Percentiles rank a stretch among this genome's conserved stretches.
Conservation (phyloP, 2,797 vertebrate species). For the Epinephelus coioides region DNA sequence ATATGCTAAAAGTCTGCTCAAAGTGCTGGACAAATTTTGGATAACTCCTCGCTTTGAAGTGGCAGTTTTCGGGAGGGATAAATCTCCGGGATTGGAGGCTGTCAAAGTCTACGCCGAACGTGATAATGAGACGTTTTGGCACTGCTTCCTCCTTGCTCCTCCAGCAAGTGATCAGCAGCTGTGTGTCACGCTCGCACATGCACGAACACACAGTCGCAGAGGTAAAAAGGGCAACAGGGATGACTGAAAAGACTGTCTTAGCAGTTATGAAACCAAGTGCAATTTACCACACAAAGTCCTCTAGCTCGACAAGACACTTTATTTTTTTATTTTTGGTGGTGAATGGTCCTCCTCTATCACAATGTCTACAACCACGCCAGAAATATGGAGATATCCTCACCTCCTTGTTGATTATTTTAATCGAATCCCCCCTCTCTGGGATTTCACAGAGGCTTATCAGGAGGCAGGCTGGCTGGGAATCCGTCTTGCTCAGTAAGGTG, state of each 20-base stretch:
- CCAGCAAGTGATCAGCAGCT: conserved; percentile 51
- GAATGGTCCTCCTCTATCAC: conserved; percentile 42
- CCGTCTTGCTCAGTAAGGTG: conserved; percentile 76
- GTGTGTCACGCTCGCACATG: conserved; percentile 22
- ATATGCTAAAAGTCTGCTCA: conserved; percentile 33
- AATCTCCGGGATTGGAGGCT: conserved; percentile 59
- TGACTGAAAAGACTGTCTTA: conserved; percentile 20
- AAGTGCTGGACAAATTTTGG: conserved; percentile 44
- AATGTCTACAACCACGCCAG: conserved; percentile 33
- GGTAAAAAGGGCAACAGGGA: conserved; percentile 56
- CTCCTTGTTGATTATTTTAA: conserved; percentile 83
- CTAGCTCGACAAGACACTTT: conserved; percentile 17
- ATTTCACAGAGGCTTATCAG: conserved; percentile 80
- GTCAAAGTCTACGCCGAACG: conserved; percentile 53
- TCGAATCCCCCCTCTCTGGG: conserved; percentile 70
- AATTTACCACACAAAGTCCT: conserved; percentile 14
- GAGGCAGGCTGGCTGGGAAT: conserved; percentile 76
- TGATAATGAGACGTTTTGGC: conserved; percentile 67
- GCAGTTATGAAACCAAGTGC: conserved; percentile 2
- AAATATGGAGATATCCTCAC: conserved; percentile 72
- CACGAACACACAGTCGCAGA: conserved; percentile 21
- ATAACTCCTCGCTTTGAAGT: conserved; percentile 54
- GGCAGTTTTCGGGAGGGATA: conserved; percentile 50
- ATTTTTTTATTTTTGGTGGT: not conserved
- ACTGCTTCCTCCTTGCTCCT: conserved; percentile 26